These are phyloP conservation scores for Enteromius paludinosus DNA, from an alignment of 2,797 vertebrate genomes.

Conservation along the genomic window DNA sequence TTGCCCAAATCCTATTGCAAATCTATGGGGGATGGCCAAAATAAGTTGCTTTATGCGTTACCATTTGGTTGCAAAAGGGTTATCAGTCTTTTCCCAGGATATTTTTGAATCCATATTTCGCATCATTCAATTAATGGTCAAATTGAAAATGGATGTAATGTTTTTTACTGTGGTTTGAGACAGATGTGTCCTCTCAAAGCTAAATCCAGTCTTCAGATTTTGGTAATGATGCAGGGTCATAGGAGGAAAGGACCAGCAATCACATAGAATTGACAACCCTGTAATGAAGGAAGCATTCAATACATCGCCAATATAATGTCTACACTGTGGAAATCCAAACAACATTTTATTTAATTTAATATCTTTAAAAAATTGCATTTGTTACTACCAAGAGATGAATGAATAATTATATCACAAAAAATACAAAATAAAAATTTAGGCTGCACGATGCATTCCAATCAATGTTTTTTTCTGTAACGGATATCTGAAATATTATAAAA, in stretches of 20 bases:
- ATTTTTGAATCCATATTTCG: not conserved
- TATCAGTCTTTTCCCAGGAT: not conserved
- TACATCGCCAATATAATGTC: not conserved
- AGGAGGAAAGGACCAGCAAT: not conserved
- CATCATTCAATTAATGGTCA: not conserved
- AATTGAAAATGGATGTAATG: not conserved
- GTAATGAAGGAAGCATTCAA: slow-evolving; percentile 1
- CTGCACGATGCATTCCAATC: not conserved
- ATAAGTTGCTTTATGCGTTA: not conserved
- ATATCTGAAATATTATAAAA: not conserved
- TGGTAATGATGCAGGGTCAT: slow-evolving; percentile 22
- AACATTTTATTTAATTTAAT: not conserved
- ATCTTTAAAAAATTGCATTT: not conserved
- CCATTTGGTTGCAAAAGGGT: not conserved
- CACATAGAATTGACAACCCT: not conserved
- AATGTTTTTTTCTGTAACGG: not conserved
- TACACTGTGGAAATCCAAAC: not conserved
- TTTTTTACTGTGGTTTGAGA: not conserved
- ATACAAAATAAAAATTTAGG: not conserved
- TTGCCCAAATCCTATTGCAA: slow-evolving; percentile 32
- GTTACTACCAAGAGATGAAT: not conserved
- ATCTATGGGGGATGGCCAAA: not conserved
- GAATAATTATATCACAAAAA: not conserved
- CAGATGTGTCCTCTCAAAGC: not conserved
- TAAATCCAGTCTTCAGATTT: slow-evolving; percentile 38